Percentiles rank a stretch among this genome's conserved stretches.
Conservation (phyloP, 2,113 vertebrate species). For the Laterallus jamaicensis region DNA sequence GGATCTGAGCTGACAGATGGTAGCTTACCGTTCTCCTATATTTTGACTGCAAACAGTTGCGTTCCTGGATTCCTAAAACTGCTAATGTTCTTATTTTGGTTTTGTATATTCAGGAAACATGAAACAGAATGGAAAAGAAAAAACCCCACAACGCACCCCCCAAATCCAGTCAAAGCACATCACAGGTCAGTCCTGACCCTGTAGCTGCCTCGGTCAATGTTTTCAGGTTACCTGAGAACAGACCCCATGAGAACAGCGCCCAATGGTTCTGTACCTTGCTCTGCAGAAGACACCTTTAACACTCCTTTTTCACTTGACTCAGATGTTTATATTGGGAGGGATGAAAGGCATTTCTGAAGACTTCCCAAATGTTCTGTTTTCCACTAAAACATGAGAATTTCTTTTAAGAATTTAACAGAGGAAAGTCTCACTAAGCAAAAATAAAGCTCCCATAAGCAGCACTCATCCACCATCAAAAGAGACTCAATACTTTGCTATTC, state of each 20-base stretch:
- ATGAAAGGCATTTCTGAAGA: background rate
- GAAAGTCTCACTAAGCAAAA: background rate
- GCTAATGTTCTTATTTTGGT: background rate
- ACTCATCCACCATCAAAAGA: background rate
- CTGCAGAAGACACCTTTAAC: background rate
- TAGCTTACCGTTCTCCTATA: background rate
- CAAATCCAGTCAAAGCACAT: accelerated
- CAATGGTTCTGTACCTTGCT: background rate
- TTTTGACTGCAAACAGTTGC: background rate
- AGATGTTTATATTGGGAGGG: background rate
- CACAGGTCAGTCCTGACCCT: background rate
- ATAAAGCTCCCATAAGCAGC: background rate
- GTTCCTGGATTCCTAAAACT: background rate
- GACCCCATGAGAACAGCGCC: background rate
- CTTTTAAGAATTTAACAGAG: background rate
- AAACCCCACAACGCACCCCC: background rate
- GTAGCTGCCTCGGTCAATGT: background rate
- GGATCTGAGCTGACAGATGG: background rate
- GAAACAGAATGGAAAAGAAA: background rate
- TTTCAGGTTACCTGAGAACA: background rate
- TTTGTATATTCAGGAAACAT: background rate
- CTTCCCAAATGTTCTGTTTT: background rate
- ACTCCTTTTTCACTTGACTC: background rate
- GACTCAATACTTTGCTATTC: background rate
- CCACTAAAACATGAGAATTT: background rate